These are phyloP conservation scores for Apamea epomidion DNA, from an alignment of 2,888 invertebrate species.

Conservation along the genomic window DNA sequence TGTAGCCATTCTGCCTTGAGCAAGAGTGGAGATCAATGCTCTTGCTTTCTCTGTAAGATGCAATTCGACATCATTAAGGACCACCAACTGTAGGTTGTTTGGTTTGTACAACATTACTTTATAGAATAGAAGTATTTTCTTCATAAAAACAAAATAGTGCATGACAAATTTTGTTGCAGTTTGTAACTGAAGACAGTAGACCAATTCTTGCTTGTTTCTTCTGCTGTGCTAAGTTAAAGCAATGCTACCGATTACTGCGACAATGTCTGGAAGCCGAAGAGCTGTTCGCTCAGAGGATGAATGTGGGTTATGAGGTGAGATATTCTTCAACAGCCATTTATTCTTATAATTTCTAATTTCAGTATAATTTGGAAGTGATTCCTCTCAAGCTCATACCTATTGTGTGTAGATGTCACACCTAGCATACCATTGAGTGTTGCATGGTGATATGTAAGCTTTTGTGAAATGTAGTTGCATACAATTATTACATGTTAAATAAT, in stretches of 20 bases:
- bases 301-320: background rate
- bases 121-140: too few relatives aligned
- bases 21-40: background rate
- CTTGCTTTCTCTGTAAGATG: background rate
- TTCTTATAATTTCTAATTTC: background rate
- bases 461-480: background rate
- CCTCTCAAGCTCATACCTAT: background rate
- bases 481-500: background rate
- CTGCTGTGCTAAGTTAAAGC: background rate
- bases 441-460: background rate
- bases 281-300: background rate
- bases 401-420: background rate
- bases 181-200: slow-evolving; percentile 1
- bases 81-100: background rate
- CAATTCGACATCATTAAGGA: background rate
- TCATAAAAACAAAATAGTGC: background rate
- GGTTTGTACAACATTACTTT: too few relatives aligned
- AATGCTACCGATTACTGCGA: background rate
- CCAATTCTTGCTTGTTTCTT: slow-evolving; percentile 1
- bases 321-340: background rate
- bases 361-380: background rate
- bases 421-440: background rate
- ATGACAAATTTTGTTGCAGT: background rate
- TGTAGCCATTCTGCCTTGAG: too few relatives aligned
- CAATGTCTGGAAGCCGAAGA: background rate